Base-by-base conservation (phyloP, 2,113 vertebrate species). In the Oxyruncus cristatus region DNA sequence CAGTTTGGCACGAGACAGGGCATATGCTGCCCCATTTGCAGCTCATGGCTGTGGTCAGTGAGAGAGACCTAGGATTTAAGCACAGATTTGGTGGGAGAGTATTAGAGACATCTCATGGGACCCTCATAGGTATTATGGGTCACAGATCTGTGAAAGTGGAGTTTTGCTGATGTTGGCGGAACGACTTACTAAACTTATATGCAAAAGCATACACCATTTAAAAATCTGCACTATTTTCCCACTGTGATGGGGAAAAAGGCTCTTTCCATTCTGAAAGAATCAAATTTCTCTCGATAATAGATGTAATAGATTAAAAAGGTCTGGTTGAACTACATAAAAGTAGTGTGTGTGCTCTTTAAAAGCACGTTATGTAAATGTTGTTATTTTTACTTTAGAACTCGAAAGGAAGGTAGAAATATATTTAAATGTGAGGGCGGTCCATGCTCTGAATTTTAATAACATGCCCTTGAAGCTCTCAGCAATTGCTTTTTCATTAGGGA, bases 371-470 rank as follows among this genome's bases (percentile, higher is more conserved):
- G 3, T 41, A 65, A 82, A 79, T 52, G 28, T 3, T 83, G 19
- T 33, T 76, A 27, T 68, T 88, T 94, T 90, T 41, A 30, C 27
- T 71, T 86, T 77, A 59, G 61, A 91, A 63, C 3, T 44, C 17
- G 67, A 78, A 86, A 49, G 28, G 56, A 94, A 92, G 41, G 33
- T 59, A 91, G 56, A 86, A 59, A 21, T 47, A 21, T 47, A 73
- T 85, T 76, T 70, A 28, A 83, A 83, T 41, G 32, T 53, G 22
- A 84, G 21, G 42, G 39, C 84, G 37, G 44, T 39, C 12, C 39
- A 26, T 67, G 13, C 56, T 52, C 21, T 92, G 47, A 89, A 81
- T 92, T 92, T 92, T 77, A 93, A 42, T 89, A 92, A 59, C 16
- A 10, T 3, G 62, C 3, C 27, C 61, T 63, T 74, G 33, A 86